phyloP scores from a whole-genome alignment of 2,797 vertebrate species.

The Macroramphosus scolopax region DNA sequence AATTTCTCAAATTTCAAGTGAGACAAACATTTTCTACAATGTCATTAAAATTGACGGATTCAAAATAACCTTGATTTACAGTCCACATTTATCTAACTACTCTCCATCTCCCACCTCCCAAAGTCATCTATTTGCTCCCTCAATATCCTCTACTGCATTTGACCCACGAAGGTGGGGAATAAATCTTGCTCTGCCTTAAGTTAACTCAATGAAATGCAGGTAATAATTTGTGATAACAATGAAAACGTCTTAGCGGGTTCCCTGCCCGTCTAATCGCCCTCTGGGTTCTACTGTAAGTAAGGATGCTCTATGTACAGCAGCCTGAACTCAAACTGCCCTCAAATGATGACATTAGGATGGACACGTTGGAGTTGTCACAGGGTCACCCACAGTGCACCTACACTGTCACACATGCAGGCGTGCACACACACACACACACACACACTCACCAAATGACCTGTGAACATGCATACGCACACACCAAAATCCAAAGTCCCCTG shows the following conservation, averaged over 20 bases:
- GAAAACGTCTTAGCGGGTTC: slow-evolving; percentile 26
- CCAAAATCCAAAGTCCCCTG: slow-evolving; percentile 52
- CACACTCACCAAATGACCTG: slow-evolving; percentile 21
- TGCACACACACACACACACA: slow-evolving; percentile 64
- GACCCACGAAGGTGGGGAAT: neutral
- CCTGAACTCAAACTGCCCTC: slow-evolving; percentile 77
- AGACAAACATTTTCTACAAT: too few relatives aligned
- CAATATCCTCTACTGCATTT: neutral
- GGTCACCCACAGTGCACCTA: slow-evolving; percentile 76
- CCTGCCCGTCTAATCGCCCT: slow-evolving; percentile 31
- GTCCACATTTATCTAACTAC: neutral
- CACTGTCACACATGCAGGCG: slow-evolving; percentile 35
- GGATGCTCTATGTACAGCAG: slow-evolving; percentile 77
- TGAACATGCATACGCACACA: slow-evolving; percentile 59
- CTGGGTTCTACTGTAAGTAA: slow-evolving; percentile 41
- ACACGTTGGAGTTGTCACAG: slow-evolving; percentile 82
- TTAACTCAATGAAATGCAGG: slow-evolving; percentile 40
- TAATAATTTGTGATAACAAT: slow-evolving; percentile 60
- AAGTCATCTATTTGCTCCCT: slow-evolving; percentile 1
- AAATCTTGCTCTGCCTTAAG: slow-evolving; percentile 27
- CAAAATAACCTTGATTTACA: too few relatives aligned
- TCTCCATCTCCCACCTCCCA: neutral
- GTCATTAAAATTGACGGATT: too few relatives aligned
- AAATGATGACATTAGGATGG: slow-evolving; percentile 90
- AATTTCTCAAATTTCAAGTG: too few relatives aligned